phyloP scores from a whole-genome alignment of 2,888 invertebrate species.

The Hypselothyrea guttata region DNA sequence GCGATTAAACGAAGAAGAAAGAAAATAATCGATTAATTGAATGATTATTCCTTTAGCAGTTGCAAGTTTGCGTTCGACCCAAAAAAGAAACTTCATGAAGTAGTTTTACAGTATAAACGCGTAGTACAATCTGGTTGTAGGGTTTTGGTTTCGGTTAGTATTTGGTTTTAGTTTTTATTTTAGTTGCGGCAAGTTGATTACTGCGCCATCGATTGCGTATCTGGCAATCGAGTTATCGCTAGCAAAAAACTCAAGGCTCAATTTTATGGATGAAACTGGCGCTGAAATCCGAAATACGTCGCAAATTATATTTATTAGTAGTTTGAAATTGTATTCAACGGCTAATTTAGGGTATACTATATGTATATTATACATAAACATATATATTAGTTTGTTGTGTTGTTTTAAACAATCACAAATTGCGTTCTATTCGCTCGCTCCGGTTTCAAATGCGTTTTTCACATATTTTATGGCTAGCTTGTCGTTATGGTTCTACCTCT shows the following conservation, averaged over 20 bases:
- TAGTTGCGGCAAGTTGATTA: slow-evolving; percentile 9
- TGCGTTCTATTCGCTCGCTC: slow-evolving; percentile 38
- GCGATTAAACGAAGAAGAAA: too few relatives aligned
- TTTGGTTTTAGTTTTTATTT: neutral
- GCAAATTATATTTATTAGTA: slow-evolving; percentile 31
- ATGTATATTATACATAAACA: neutral
- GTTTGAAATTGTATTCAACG: neutral
- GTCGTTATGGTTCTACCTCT: slow-evolving; percentile 1
- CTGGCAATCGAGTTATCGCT: slow-evolving; percentile 53
- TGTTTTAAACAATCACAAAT: slow-evolving; percentile 23
- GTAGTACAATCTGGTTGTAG: too few relatives aligned
- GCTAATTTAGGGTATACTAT: neutral
- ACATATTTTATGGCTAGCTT: slow-evolving; percentile 30
- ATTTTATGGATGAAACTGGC: slow-evolving; percentile 31
- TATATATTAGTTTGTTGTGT: slow-evolving; percentile 4
- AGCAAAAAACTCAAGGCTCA: slow-evolving; percentile 46
- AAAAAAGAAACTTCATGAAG: too few relatives aligned
- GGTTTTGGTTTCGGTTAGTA: neutral
- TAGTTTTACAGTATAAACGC: too few relatives aligned
- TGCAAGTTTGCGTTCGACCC: too few relatives aligned
- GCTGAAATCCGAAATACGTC: slow-evolving; percentile 50
- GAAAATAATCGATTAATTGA: too few relatives aligned
- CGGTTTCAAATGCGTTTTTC: slow-evolving; percentile 26
- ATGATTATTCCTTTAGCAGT: too few relatives aligned
- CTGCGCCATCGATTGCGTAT: slow-evolving; percentile 58